A percentile compares a stretch with the other conserved stretches of the same genome.
Conservation (phyloP, 2,888 invertebrate species). For the Drosophila heteroneura region DNA sequence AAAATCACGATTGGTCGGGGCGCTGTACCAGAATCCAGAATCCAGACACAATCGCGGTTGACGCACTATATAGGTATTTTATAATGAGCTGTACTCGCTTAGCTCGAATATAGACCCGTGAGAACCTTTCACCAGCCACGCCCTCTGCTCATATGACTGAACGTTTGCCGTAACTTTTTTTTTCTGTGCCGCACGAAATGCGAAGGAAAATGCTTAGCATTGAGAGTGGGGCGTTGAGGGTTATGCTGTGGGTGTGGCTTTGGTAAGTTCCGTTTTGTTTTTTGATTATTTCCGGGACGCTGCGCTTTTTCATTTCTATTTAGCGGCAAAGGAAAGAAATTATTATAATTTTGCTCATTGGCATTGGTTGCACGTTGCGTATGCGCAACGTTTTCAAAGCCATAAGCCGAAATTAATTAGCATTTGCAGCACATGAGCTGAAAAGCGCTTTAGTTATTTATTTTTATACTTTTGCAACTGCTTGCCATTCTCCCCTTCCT, state of each 20-base stretch:
- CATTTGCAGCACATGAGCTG: slow-evolving; percentile 50
- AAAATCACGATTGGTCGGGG: slow-evolving; percentile 51
- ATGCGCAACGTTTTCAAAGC: slow-evolving; percentile 52
- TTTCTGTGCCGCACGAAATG: slow-evolving; percentile 18
- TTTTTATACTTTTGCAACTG: slow-evolving; percentile 2
- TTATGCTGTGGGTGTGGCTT: slow-evolving; percentile 6
- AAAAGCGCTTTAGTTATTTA: slow-evolving; percentile 5
- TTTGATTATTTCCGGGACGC: slow-evolving; percentile 65
- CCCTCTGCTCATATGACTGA: slow-evolving; percentile 27
- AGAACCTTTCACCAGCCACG: slow-evolving; percentile 29
- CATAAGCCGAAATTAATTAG: slow-evolving; percentile 71
- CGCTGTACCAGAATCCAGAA: slow-evolving; percentile 3
- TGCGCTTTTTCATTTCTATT: slow-evolving; percentile 58
- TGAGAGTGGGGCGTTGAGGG: background rate
- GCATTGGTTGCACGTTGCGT: slow-evolving; percentile 60
- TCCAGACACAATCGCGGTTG: slow-evolving; percentile 11
- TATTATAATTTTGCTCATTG: slow-evolving; percentile 60
- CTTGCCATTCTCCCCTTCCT: background rate
- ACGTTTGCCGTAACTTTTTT: slow-evolving; percentile 28
- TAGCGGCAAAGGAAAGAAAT: slow-evolving; percentile 24
- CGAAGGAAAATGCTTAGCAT: slow-evolving; percentile 37
- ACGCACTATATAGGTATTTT: slow-evolving; percentile 44
- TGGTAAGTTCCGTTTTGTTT: slow-evolving; percentile 49
- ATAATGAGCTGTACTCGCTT: slow-evolving; percentile 61
- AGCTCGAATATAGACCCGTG: slow-evolving; percentile 17